Base-by-base conservation (phyloP, 2,113 vertebrate genomes). In the Strigops habroptila region DNA sequence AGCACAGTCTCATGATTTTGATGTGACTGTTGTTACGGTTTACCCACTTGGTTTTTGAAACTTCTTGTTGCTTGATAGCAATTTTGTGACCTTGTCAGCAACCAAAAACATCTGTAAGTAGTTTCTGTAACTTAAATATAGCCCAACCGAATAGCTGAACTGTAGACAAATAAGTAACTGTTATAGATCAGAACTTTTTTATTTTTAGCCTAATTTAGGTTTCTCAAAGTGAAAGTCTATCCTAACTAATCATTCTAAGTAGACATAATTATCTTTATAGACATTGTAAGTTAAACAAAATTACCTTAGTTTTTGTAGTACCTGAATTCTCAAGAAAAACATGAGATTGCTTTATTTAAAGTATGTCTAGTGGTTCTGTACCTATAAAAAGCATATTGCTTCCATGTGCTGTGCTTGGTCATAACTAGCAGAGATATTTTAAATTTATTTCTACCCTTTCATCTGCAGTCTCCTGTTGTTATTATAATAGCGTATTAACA, bases 401-500 rank as follows among this genome's bases (percentile, higher is more conserved):
- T 80, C 9, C 2, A 18, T 88, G 35, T 74, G 24, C 14, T 80
- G 10, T 93, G 8, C 24, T 88, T 3, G 2, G 4, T 43, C 94
- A 37, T 69, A 83, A 39, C 48, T 51, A 69, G 79, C 21, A 62
- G 30, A 88, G 13, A 71, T 88, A 86, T 67, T 80, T 79, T 55
- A 76, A 82, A 71, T 83, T 60, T 82, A 63, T 81, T 95, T 93
- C 67, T 69, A 27, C 30, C 19, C 44, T 94, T 95, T 95, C 71
- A 89, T 94, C 85, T 90, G 27, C 43, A 71, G 51, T 52, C 30
- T 91, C 49, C 82, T 65, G 31, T 89, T 95, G 86, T 89, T 93
- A 77, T 78, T 89, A 75, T 88, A 91, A 90, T 68, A 76, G 44
- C 0, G 1, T 73, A 96, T 94, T 95, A 95, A 91, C 88, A 93